These are phyloP conservation scores for Intellagama lesueurii DNA, from an alignment of 2,797 vertebrate species.

Conservation along the genomic window DNA sequence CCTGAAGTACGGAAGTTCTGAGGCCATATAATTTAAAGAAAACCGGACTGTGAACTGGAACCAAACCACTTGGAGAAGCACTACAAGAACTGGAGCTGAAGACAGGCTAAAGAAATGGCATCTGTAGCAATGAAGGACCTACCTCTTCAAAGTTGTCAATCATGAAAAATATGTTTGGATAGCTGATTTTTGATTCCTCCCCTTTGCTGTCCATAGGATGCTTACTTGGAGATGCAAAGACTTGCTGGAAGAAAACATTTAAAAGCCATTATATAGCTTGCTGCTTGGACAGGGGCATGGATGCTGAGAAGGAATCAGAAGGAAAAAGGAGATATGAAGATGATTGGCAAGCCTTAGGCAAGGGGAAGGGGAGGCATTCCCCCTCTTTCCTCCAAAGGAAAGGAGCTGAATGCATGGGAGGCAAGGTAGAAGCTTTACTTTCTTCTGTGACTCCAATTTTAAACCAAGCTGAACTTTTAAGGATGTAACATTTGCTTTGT, in stretches of 20 bases:
- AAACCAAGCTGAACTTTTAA: not conserved
- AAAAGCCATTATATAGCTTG: fast-evolving
- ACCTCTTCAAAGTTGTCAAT: conserved; percentile 99
- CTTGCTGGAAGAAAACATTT: conserved; percentile 83
- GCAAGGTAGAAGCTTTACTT: not conserved
- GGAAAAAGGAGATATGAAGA: not conserved
- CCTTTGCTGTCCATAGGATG: conserved; percentile 99
- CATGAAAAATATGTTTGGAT: conserved; percentile 99
- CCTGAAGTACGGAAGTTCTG: not conserved
- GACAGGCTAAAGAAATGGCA: not conserved
- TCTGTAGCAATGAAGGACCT: conserved; percentile 31
- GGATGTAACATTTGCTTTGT: not conserved
- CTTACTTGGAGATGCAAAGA: conserved; percentile 97
- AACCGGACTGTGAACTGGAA: not conserved
- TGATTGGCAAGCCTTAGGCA: not conserved
- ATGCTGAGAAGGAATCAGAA: not conserved
- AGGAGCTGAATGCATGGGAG: not conserved
- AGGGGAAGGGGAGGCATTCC: not conserved
- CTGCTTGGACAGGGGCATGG: not conserved
- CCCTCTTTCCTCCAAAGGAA: too few species aligned
- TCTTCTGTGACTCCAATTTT: not conserved
- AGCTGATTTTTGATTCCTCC: conserved; percentile 98
- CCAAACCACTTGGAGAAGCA: not conserved
- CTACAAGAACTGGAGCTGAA: not conserved
- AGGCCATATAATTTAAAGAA: not conserved